phyloP scores from a whole-genome alignment of 2,888 invertebrate genomes.

The Tortrix viridana region DNA sequence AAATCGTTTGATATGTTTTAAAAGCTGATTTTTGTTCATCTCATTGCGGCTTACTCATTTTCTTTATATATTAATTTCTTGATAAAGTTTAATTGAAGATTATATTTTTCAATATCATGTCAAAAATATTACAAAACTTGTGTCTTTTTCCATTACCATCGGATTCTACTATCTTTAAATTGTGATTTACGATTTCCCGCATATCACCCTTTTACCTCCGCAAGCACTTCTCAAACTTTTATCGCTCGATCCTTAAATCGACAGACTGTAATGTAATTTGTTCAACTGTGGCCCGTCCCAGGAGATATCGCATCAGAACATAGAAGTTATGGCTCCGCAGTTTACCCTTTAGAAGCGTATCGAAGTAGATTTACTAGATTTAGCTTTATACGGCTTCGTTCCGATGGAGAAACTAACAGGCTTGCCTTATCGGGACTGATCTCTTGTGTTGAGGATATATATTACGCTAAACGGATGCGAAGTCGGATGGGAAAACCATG shows the following conservation, averaged over 20 bases:
- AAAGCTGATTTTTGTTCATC: too few species aligned
- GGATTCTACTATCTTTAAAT: conserved; percentile 36
- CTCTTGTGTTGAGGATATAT: conserved; percentile 42
- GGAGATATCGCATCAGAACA: conserved; percentile 55
- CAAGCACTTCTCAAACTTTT: conserved; percentile 57
- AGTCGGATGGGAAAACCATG: conserved; percentile 40
- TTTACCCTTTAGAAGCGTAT: conserved; percentile 50
- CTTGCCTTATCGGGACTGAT: conserved; percentile 49
- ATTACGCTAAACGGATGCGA: conserved; percentile 45
- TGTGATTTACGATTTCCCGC: conserved; percentile 43
- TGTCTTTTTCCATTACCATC: conserved; percentile 29
- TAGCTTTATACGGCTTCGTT: conserved; percentile 54
- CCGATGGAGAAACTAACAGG: conserved; percentile 52
- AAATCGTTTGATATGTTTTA: too few species aligned
- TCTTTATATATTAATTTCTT: too few species aligned
- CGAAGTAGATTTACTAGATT: conserved; percentile 58
- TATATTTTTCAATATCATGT: conserved; percentile 15
- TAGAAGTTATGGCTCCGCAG: conserved; percentile 57
- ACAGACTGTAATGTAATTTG: conserved; percentile 57
- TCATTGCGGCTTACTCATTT: too few species aligned
- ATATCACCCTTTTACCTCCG: conserved; percentile 41
- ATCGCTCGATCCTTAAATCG: conserved; percentile 57
- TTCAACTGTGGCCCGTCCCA: conserved; percentile 51
- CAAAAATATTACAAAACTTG: conserved; percentile 27
- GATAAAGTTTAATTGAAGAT: too few species aligned